Percentiles rank a stretch among this genome's conserved stretches.
These are phyloP conservation scores for Nasonovia ribisnigri DNA, from an alignment of 2,888 invertebrate genomes.

Conservation along the genomic window DNA sequence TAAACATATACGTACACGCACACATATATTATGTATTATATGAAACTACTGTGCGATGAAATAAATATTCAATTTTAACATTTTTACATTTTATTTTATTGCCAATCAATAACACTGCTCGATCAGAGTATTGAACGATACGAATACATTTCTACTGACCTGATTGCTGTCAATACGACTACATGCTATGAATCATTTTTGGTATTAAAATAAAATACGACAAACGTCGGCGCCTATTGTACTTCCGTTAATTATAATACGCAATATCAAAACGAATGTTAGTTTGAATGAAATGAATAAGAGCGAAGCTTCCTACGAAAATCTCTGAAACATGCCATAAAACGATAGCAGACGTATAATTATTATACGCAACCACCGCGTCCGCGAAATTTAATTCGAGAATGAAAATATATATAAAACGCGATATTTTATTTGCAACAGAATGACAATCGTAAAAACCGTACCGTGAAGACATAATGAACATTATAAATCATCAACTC, in stretches of 20 bases:
- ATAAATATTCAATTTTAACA: not conserved
- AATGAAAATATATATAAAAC: not conserved
- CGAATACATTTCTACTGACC: not conserved
- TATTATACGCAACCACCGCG: not conserved
- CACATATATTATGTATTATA: not conserved
- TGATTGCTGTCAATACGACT: not conserved
- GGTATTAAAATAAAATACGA: not conserved
- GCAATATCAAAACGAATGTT: not conserved
- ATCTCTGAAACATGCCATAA: not conserved
- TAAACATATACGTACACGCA: not conserved
- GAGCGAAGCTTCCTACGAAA: not conserved
- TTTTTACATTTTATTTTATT: not conserved
- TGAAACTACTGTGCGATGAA: not conserved
- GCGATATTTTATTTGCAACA: slow-evolving; percentile 14
- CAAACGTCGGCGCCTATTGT: not conserved
- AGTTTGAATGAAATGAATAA: not conserved
- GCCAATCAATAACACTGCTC: not conserved
- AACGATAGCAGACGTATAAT: not conserved
- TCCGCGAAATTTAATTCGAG: not conserved
- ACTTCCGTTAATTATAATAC: not conserved
- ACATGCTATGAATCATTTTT: not conserved
- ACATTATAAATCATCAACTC: slow-evolving; percentile 40
- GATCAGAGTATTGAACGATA: not conserved
- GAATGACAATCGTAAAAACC: slow-evolving; percentile 37
- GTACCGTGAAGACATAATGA: slow-evolving; percentile 4